phyloP scores from a whole-genome alignment of 2,888 invertebrate genomes.

The Smittia aterrima region DNA sequence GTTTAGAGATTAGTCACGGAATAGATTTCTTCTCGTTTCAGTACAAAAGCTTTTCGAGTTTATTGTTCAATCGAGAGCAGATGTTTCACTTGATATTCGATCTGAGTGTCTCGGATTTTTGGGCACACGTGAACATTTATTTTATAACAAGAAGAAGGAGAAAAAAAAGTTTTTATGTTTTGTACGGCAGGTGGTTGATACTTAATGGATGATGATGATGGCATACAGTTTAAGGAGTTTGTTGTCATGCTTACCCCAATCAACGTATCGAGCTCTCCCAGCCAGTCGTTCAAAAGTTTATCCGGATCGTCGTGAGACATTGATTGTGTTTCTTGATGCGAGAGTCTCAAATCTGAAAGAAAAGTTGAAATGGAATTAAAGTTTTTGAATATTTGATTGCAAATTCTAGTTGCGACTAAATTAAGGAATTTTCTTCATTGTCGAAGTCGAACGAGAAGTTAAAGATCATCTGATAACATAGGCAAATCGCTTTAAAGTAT shows the following conservation, averaged over 20 bases:
- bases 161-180: too few relatives aligned
- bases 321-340: neutral
- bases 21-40: too few relatives aligned
- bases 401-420: neutral
- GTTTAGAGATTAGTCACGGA: too few relatives aligned
- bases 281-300: conserved; percentile 59
- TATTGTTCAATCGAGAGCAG: too few relatives aligned
- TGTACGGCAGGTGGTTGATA: too few relatives aligned
- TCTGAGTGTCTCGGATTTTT: too few relatives aligned
- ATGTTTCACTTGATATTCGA: too few relatives aligned
- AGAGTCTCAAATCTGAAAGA: neutral
- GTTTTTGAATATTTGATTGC: conserved; percentile 17
- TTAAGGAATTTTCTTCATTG: neutral
- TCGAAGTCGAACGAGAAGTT: conserved; percentile 5
- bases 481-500: conserved; percentile 14
- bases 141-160: too few relatives aligned
- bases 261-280: conserved; percentile 58
- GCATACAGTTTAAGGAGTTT: too few relatives aligned
- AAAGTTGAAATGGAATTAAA: neutral
- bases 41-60: too few relatives aligned
- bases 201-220: too few relatives aligned
- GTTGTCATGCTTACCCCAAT: conserved; percentile 55
- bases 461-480: conserved; percentile 17
- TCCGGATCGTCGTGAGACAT: conserved; percentile 56
- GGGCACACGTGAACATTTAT: too few relatives aligned